These are phyloP conservation scores for Nomada goodeniana DNA, from an alignment of 2,888 invertebrate genomes.

Conservation along the genomic window DNA sequence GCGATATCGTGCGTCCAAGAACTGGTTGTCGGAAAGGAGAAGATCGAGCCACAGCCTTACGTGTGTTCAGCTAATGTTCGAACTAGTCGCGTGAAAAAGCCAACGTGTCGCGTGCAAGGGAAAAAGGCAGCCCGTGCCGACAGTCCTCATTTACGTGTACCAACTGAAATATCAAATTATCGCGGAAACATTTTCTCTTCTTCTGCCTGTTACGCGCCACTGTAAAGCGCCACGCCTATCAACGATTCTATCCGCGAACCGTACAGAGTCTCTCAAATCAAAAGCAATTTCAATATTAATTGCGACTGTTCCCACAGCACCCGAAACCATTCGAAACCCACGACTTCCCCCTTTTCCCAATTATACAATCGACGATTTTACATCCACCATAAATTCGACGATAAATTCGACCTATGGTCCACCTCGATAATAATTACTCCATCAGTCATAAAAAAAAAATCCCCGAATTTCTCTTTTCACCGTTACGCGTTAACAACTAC, in stretches of 20 bases:
- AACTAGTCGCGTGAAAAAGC: conserved; percentile 27
- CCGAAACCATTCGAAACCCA: no score
- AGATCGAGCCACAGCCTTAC: not conserved
- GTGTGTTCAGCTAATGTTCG: conserved; percentile 20
- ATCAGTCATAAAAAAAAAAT: no score
- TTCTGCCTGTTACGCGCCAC: not conserved
- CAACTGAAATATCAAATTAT: conserved; percentile 34
- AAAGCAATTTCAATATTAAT: not conserved
- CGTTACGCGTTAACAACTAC: no score
- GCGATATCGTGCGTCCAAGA: conserved; percentile 6
- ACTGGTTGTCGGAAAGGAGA: conserved; percentile 22
- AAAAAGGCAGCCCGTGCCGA: conserved; percentile 17
- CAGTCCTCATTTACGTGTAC: not conserved
- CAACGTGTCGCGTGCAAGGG: conserved; percentile 27
- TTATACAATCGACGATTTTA: no score
- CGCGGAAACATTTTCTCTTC: conserved; percentile 14
- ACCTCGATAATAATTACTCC: no score
- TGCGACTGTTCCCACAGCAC: not conserved
- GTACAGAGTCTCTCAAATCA: conserved; percentile 28
- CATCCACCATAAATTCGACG: no score
- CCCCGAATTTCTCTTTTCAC: no score
- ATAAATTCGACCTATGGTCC: no score
- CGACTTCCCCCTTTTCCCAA: no score
- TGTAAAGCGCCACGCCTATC: conserved; percentile 13
- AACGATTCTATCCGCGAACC: not conserved